Percentiles rank a stretch among this genome's conserved stretches.
Conservation (phyloP, 2,888 invertebrate species). For the Sesamia inferens region DNA sequence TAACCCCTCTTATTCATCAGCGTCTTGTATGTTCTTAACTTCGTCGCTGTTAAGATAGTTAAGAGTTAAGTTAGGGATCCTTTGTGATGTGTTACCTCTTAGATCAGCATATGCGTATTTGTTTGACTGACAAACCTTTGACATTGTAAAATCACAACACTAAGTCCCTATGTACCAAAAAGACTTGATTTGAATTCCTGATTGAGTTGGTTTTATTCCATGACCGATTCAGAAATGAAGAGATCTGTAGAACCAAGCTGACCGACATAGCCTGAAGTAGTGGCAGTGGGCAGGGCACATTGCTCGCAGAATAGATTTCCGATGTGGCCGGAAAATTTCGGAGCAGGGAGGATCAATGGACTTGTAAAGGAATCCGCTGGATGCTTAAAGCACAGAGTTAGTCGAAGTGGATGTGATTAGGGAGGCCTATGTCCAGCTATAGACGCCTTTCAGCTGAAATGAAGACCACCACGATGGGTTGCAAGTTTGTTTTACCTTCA, state of each 20-base stretch:
- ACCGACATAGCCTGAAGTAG: not conserved
- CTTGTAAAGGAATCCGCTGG: not conserved
- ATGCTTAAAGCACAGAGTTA: not conserved
- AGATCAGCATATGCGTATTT: conserved; percentile 31
- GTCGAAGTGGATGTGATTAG: not conserved
- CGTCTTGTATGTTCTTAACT: conserved; percentile 27
- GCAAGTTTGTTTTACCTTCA: not conserved
- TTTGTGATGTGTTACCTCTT: conserved; percentile 37
- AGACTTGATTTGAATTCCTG: not conserved
- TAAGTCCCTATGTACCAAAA: conserved; percentile 12
- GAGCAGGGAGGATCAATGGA: not conserved
- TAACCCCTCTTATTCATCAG: conserved; percentile 28
- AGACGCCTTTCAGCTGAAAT: not conserved
- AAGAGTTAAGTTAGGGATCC: not conserved
- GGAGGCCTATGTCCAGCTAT: not conserved
- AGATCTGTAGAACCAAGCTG: not conserved
- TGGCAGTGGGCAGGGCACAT: not conserved
- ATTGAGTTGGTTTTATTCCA: not conserved
- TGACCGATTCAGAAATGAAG: not conserved
- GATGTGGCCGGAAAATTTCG: not conserved
- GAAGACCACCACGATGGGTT: not conserved
- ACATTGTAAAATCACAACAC: not conserved
- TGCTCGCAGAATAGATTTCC: not conserved
- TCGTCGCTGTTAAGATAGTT: conserved; percentile 20
- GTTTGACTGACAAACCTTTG: conserved; percentile 18